Base-by-base conservation (phyloP, 2,113 vertebrate species). In the Phalacrocorax carbo region DNA sequence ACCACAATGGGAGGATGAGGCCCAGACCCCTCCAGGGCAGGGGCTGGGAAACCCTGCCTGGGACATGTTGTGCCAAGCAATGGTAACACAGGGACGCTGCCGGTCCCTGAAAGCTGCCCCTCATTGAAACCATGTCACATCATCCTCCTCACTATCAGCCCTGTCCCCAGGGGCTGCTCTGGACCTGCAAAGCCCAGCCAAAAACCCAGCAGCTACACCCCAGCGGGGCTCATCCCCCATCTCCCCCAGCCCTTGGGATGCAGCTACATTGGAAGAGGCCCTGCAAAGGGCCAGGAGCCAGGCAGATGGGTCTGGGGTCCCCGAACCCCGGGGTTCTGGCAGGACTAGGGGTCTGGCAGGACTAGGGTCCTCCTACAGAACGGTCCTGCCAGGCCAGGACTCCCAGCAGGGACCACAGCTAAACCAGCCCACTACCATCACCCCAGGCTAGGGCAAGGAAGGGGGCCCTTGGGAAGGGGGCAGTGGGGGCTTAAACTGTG, bases 51-150 rank as follows among this genome's bases (percentile, higher is more conserved):
- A 9, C 48, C 64, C 13, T 29, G 11, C 22, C 46, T 11, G 79
- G 30, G 15, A 34, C 16, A 0, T 5, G 5, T n/a, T 0, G 0
- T 8, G 44, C 19, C 61, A 51, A 29, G 15, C 22, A 16, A 4
- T 4, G 8, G 7, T 10, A 20, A 44, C 1, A 2, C 5, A 3
- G 36, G 60, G 49, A 64, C 64, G 2, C 9, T 1, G 44, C 42
- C 3, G 7, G 12, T 25, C 32, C 38, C n/a, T 2, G 3, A 20
- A 8, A 42, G 16, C 51, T 38, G 54, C 23, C 40, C 8, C 29
- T 38, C 3, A 0, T 1, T 11, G 62, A 25, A 25, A 4, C 8
- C 3, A 0, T 1, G 1, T 40, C 65, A 8, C n/a, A 15, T 5
- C 49, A 4, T 27, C 42, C 49, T 49, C 49, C n/a, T 65, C 38